Conservation (phyloP, 2,888 invertebrate genomes). For the Rhagonycha fulva region DNA sequence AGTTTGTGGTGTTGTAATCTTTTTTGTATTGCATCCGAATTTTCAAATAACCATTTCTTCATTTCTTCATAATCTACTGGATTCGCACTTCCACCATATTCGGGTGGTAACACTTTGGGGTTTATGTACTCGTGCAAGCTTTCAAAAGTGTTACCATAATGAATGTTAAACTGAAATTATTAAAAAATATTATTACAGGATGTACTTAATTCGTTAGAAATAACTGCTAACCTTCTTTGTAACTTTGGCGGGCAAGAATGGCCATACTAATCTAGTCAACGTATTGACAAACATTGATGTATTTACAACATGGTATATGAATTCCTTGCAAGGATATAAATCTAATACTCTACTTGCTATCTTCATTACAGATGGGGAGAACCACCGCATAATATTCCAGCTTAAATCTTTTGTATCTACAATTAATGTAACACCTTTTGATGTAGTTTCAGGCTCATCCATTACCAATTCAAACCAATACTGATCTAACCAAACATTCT, state of each 20-base stretch:
- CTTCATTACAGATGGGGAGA: constrained; percentile 45
- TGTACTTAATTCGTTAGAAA: background rate
- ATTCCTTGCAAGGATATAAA: constrained; percentile 44
- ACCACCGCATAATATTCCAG: constrained; percentile 45
- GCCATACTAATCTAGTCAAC: constrained; percentile 46
- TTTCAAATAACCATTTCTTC: constrained; percentile 35
- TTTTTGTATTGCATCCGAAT: constrained; percentile 37
- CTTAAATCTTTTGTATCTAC: constrained; percentile 48
- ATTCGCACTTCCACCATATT: constrained; percentile 62
- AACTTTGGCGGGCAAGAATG: constrained; percentile 43
- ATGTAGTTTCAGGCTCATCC: constrained; percentile 44
- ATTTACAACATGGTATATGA: constrained; percentile 49
- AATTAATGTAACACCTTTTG: constrained; percentile 49
- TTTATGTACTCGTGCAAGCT: constrained; percentile 58
- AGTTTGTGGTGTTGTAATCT: constrained; percentile 34
- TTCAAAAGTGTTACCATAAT: constrained; percentile 55
- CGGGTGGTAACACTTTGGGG: constrained; percentile 57
- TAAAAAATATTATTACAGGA: background rate
- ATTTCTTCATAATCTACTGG: constrained; percentile 35
- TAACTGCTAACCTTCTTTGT: constrained; percentile 37
- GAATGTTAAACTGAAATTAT: constrained; percentile 47
- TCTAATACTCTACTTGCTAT: constrained; percentile 40
- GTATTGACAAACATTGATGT: constrained; percentile 42
- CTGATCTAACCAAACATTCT: constrained; percentile 49
- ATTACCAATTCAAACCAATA: constrained; percentile 50